Percentiles rank a stretch among this genome's conserved stretches.
Conservation (phyloP, 37 sponge, comb jelly and placozoan species). For the Sycon ciliatum region DNA sequence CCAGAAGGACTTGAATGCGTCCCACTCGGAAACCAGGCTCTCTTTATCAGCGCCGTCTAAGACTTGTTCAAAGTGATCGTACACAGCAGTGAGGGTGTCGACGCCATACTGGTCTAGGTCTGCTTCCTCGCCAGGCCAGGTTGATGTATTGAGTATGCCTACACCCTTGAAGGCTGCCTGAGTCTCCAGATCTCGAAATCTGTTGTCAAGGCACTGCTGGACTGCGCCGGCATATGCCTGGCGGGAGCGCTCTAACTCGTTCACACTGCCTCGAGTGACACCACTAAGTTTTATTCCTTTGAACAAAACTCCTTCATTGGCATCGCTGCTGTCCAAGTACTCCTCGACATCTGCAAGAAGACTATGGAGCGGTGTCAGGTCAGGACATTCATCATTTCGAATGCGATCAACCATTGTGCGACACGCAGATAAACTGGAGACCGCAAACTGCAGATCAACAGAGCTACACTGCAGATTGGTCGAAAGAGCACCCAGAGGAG, state of each 20-base stretch:
- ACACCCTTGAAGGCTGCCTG: slow-evolving; percentile 8
- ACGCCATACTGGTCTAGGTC: not conserved
- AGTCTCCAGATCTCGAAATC: slow-evolving; percentile 14
- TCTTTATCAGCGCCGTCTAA: not conserved
- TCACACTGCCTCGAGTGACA: not conserved
- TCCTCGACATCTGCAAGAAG: slow-evolving; percentile 10
- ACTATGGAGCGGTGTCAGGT: too few relatives aligned
- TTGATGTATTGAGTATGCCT: not conserved
- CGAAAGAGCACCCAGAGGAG: too few relatives aligned
- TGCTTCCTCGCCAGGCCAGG: slow-evolving; percentile 3
- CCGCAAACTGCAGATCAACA: too few relatives aligned
- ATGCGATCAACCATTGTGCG: too few relatives aligned
- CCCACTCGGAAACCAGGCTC: not conserved
- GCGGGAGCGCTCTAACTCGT: slow-evolving; percentile 9
- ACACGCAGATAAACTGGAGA: too few relatives aligned
- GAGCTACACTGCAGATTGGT: too few relatives aligned
- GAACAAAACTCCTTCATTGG: not conserved
- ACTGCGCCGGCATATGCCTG: not conserved
- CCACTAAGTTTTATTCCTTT: slow-evolving; percentile 12
- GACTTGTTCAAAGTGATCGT: slow-evolving; percentile 2
- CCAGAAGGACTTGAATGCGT: too few relatives aligned
- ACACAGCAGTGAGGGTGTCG: not conserved
- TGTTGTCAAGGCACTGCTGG: not conserved
- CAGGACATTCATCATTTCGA: too few relatives aligned
- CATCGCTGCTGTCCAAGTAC: not conserved